A percentile compares a stretch with the other conserved stretches of the same genome.
These are phyloP conservation scores for Palythoa grandis DNA, from an alignment of 92 coral and sea anemone genomes.

Conservation along the genomic window DNA sequence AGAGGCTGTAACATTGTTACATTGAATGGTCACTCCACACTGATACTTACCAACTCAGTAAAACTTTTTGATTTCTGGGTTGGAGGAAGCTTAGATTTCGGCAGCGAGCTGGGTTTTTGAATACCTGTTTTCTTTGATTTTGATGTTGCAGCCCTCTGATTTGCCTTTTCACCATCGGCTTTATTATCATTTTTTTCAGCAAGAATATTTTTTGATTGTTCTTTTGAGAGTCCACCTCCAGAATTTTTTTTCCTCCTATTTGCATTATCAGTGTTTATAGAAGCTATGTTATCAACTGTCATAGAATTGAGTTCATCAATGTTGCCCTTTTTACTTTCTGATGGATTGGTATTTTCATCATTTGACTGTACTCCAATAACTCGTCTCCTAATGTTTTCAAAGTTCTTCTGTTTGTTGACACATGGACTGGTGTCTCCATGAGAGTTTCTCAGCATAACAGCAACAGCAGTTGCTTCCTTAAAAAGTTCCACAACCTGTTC, in stretches of 20 bases:
- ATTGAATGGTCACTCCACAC: no score
- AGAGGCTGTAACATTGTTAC: no score
- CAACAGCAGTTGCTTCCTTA: constrained; percentile 93
- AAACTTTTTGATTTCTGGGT: constrained; percentile 67
- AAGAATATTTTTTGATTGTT: constrained; percentile 15
- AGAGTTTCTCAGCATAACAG: constrained; percentile 67
- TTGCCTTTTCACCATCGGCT: neutral
- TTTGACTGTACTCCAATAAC: neutral
- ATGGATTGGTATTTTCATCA: constrained; percentile 29
- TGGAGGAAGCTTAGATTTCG: constrained; percentile 57
- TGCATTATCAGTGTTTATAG: neutral
- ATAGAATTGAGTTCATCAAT: neutral
- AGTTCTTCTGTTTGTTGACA: neutral
- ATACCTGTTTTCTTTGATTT: constrained; percentile 18
- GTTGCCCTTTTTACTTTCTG: neutral
- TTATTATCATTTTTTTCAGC: constrained; percentile 15
- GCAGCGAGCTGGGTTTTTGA: constrained; percentile 37
- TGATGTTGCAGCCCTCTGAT: neutral
- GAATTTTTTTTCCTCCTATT: neutral
- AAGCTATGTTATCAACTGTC: neutral
- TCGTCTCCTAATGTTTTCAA: constrained; percentile 38
- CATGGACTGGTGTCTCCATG: constrained; percentile 1
- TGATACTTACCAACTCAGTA: constrained; percentile 69
- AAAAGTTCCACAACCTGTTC: constrained; percentile 94
- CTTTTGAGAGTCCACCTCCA: neutral